Conservation (phyloP, 2,113 vertebrate species). For the Lophius piscatorius region DNA sequence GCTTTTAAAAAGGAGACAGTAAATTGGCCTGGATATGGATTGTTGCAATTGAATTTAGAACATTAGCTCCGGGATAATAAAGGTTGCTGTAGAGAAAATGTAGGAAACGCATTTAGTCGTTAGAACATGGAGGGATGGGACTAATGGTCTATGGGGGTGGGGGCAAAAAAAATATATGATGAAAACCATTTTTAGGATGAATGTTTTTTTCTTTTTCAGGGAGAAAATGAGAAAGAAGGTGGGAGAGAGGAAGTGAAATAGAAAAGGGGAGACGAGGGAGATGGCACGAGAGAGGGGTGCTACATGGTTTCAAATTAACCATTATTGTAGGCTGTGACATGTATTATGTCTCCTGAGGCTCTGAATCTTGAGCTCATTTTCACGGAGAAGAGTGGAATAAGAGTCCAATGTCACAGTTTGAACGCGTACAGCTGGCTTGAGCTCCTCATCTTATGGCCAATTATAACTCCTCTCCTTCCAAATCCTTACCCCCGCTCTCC, state of each 20-base stretch:
- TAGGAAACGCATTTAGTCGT: conserved; percentile 80
- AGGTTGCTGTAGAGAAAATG: conserved; percentile 73
- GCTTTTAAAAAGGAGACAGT: conserved; percentile 70
- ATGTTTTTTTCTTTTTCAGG: conserved; percentile 67
- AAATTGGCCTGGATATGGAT: conserved; percentile 80
- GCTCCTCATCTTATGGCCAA: conserved; percentile 77
- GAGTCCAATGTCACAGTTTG: conserved; percentile 75
- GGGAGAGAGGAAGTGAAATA: conserved; percentile 51
- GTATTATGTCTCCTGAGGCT: conserved; percentile 79
- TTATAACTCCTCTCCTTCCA: conserved; percentile 74
- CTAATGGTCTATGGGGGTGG: conserved; percentile 69
- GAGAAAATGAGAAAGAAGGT: conserved; percentile 23
- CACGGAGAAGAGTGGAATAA: conserved; percentile 72
- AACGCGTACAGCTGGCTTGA: conserved; percentile 69
- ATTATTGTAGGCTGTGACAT: conserved; percentile 79
- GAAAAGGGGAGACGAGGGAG: conserved; percentile 45
- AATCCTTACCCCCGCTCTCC: conserved; percentile 68
- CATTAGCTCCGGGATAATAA: conserved; percentile 78
- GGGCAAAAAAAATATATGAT: conserved; percentile 45
- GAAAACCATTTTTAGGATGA: conserved; percentile 77
- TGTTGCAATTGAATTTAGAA: conserved; percentile 82
- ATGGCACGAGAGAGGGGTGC: conserved; percentile 58
- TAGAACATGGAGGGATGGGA: conserved; percentile 69
- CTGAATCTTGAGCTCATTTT: conserved; percentile 81
- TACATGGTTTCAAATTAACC: conserved; percentile 82